Percentiles rank a stretch among this genome's conserved stretches.
Conservation (phyloP, 1,140 invertebrate species). For the Caerostris darwini region DNA sequence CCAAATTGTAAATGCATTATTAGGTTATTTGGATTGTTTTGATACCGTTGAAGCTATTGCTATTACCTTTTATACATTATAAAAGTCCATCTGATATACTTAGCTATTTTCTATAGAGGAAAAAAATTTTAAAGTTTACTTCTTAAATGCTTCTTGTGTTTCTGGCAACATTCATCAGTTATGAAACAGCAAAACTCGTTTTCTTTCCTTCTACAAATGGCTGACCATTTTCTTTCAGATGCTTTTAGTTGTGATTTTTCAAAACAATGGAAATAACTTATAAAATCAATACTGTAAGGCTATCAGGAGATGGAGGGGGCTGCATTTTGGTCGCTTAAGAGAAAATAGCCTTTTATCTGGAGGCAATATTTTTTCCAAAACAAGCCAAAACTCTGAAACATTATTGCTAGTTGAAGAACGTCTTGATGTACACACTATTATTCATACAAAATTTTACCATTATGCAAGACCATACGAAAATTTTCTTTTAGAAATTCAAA, state of each 20-base stretch:
- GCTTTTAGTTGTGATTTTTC: neutral
- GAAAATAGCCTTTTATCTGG: constrained; percentile 27
- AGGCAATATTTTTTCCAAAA: constrained; percentile 16
- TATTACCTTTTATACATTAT: too few species aligned
- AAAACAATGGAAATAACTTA: constrained; percentile 25
- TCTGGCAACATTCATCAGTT: neutral
- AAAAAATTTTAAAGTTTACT: neutral
- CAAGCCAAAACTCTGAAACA: neutral
- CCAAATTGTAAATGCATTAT: too few species aligned
- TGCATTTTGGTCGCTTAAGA: constrained; percentile 1
- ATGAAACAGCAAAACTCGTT: neutral
- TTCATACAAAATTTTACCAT: constrained; percentile 9
- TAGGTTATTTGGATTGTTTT: too few species aligned
- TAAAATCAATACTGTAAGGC: constrained; percentile 33
- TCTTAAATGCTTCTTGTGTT: constrained; percentile 21
- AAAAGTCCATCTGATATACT: neutral
- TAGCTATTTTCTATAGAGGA: neutral
- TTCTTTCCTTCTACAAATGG: neutral
- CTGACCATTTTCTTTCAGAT: neutral
- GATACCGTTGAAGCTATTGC: too few species aligned
- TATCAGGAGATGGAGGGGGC: neutral
- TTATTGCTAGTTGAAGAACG: constrained; percentile 3
- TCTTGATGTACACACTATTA: neutral
- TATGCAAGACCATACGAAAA: neutral
- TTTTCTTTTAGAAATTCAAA: neutral